phyloP scores from a whole-genome alignment of 2,113 vertebrate genomes.

The Nymphicus hollandicus region DNA sequence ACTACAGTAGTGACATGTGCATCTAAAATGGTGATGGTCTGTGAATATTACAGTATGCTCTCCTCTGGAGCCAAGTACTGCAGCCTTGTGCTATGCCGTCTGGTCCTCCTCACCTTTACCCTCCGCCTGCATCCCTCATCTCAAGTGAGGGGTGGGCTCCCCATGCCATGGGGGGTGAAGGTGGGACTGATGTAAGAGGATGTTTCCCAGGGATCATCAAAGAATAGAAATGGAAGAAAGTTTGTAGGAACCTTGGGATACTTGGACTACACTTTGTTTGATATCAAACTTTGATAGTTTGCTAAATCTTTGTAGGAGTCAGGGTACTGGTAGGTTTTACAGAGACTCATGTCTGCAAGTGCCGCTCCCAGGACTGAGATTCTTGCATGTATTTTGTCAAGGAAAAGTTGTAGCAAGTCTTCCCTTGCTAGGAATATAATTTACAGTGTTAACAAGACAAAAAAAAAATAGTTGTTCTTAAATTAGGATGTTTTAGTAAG shows the following conservation, averaged over 20 bases:
- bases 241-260: background rate
- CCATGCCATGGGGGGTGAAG: accelerated
- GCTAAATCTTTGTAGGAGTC: background rate
- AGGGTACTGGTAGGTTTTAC: background rate
- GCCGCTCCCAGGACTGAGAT: background rate
- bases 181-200: background rate
- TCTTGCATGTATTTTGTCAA: background rate
- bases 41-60: accelerated
- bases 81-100: accelerated
- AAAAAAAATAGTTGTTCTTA: background rate
- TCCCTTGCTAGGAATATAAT: background rate
- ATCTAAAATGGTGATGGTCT: accelerated
- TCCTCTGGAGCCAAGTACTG: accelerated
- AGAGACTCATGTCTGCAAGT: background rate
- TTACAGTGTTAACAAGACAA: background rate
- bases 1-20: accelerated
- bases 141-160: background rate
- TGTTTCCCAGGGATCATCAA: accelerated
- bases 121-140: background rate
- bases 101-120: too few relatives aligned
- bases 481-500: background rate
- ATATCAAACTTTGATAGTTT: background rate
- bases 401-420: background rate
- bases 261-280: background rate
- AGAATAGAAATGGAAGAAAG: background rate